Evolutionary conservation across 2,888 invertebrate species (phyloP), one percentile per base, ranked within the genome.

Genomic region (Aquatica leii): DNA sequence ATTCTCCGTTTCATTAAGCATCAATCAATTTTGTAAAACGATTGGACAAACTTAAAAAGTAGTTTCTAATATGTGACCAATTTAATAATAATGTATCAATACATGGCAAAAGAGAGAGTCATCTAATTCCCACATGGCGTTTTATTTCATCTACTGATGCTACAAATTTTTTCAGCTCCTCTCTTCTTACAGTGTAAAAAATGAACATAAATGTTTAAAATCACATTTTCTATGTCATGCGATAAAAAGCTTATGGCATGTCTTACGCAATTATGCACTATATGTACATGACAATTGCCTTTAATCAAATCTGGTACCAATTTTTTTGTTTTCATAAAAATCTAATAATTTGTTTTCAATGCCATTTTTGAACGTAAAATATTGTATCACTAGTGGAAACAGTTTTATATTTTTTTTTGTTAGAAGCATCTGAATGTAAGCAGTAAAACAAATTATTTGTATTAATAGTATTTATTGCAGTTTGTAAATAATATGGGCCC

Each of bases 341-440:
- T 71, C 68, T 15, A n/a, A n/a, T n/a, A n/a, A n/a, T n/a, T 65
- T 67, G 14, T 61, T 65, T 66, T 69, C 57, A 17, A 71, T 67
- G 0, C 66, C 67, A 59, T 68, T 59, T 9, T 67, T 48, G 8
- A 43, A 48, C 12, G 56, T 35, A 62, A 69, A 68, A 64, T 67
- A n/a, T n/a, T n/a, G n/a, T n/a, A n/a, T n/a, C n/a, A n/a, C n/a
- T n/a, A n/a, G n/a, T n/a, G n/a, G n/a, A 31, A 31, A 31, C 31
- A 31, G 31, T 31, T 31, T 4, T 31, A 31, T 31, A 31, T n/a
- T 31, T 31, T 31, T 31, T 31, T 31, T 31, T 31, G 31, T 31
- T 31, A 68, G 68, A 63, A 41, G 70, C 70, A 69, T 72, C 64
- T n/a, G n/a, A n/a, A n/a, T n/a, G n/a, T n/a, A n/a, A n/a, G 18